Percentiles rank a stretch among this genome's conserved stretches.
Conservation (phyloP, 2,888 invertebrate species). For the Drosophila borborema region DNA sequence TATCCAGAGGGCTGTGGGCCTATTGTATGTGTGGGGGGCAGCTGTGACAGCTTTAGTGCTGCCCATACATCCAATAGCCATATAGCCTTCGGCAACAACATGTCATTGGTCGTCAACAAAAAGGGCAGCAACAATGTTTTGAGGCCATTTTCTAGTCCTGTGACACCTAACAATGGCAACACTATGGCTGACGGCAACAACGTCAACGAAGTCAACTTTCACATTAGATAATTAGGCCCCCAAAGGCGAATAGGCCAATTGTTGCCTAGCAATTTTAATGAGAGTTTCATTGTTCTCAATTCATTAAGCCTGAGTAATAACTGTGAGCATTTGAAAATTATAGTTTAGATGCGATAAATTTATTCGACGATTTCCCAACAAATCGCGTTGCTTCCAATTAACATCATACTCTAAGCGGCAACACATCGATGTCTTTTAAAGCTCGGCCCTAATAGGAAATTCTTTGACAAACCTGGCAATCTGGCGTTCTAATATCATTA, state of each 20-base stretch:
- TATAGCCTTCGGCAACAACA: not conserved
- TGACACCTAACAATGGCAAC: not conserved
- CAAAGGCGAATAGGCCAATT: not conserved
- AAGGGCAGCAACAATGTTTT: not conserved
- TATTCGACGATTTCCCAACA: not conserved
- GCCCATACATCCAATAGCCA: not conserved
- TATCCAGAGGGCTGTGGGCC: not conserved
- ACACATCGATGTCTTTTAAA: no score
- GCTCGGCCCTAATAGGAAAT: no score
- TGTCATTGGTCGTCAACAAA: not conserved
- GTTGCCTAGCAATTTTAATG: not conserved
- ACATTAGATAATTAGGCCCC: not conserved
- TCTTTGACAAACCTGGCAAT: no score
- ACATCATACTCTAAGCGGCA: not conserved
- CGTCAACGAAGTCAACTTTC: not conserved
- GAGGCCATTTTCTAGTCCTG: not conserved
- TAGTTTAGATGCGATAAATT: not conserved
- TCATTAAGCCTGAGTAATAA: not conserved
- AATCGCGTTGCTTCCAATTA: no score
- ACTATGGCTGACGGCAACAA: not conserved
- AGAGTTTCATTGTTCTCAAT: not conserved
- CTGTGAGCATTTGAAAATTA: not conserved
- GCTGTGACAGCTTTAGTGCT: not conserved
- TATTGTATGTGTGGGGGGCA: no score
- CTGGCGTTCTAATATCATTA: no score